Base-by-base conservation (phyloP, 2,888 invertebrate species). In the Dasysyrphus tricinctus region DNA sequence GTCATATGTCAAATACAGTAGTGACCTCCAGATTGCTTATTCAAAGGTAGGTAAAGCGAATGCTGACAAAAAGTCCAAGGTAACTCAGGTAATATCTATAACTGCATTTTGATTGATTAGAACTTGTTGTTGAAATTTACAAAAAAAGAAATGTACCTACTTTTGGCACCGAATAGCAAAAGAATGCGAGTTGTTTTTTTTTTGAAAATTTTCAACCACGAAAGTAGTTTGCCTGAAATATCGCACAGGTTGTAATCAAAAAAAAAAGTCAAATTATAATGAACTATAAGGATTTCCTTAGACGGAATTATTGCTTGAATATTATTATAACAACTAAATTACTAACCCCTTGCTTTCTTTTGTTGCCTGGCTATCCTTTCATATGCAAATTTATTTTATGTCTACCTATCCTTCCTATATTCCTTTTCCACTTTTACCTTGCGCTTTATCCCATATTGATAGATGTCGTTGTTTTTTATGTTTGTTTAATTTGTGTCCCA, bases 1-100 rank as follows among this genome's bases (percentile, higher is more conserved):
- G 86, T 86, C 86, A 72, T 86, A 82, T 70, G 86, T 82, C 81
- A 78, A 75, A 79, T 82, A 82, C 65, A 86, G 75, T 79, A 82
- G 74, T 34, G 82, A 86, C 70, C 75, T 61, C 59, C 70, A 82
- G 65, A 72, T 86, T 78, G 82, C 86, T 70, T 82, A 75, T 72
- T 72, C 82, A 49, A 86, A 86, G 86, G 86, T 86, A 86, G 86
- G 86, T 86, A 86, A 82, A 65, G 59, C 59, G 57, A 85, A 77
- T 57, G 77, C 80, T 67, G 70, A 39, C n/a, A 47, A 44, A 54
- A 37, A 9, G 51, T 49, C 69, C 69, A 73, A 78, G 65, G 81
- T 81, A 74, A 81, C 72, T 44, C 75, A 86, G 86, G 86, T 86
- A 86, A 86, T 14, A n/a, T n/a, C n/a, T n/a, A 77, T 16, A 32